Evolutionary conservation across 2,113 vertebrate genomes (phyloP), one percentile per base, ranked within the genome.

Genomic region (Egretta garzetta): DNA sequence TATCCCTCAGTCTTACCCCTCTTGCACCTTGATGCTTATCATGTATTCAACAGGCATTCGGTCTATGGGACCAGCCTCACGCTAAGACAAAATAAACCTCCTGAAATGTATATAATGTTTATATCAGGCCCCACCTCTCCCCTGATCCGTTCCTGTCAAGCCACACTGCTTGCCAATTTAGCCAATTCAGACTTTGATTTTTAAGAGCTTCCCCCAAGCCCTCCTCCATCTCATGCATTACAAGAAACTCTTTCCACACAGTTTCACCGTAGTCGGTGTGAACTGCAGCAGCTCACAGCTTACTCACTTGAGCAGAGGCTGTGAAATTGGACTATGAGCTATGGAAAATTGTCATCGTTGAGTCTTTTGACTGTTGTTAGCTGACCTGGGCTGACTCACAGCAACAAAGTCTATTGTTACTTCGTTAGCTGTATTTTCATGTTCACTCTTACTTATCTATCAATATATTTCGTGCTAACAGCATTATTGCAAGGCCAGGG

Each of bases 21-120:
- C 7, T 71, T 93, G 73, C 80, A 96, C 83, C 91, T 96, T 93
- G 60, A 80, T 93, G 70, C 86, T 79, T 94, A 80, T 53, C 95
- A 89, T 39, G 26, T 70, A 93, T 94, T 94, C 93, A 88, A 27
- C 30, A 90, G 74, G 58, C 85, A 39, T 95, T 73, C 56, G 62
- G 52, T 80, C 72, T 55, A 17, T 67, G 86, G 88, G 55, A 88
- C 83, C 89, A 81, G 83, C 10, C 0, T 56, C 4, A 1, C 23
- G 24, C 64, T 81, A 81, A 89, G 94, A 93, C 93, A 96, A 94
- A 95, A 91, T 84, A 96, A 97, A 96, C 95, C 86, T 95, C 64
- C 86, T 11, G 8, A 93, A 86, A 89, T 59, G 52, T 59, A 68
- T 89, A 37, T 84, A 89, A 91, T 79, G 67, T 94, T 96, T 96